Evolutionary conservation across 37 sponge, comb jelly and placozoan genomes (phyloP), one percentile per base, ranked within the genome.

Genomic region (Halichondria panicea): DNA sequence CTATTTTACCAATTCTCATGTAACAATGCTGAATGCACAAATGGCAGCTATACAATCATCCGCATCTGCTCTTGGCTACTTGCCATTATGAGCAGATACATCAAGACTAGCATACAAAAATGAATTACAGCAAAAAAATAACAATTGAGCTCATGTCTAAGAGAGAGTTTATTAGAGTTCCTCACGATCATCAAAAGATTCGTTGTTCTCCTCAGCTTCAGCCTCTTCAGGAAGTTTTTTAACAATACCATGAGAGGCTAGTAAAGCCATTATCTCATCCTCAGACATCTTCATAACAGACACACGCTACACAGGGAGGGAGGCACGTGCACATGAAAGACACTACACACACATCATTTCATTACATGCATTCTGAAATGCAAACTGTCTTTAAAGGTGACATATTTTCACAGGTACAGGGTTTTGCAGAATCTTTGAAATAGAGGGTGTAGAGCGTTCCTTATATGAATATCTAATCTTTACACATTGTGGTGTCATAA

Each of bases 251-350:
- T 77, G 61, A 1, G 71, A 76, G 28, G 38, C 38, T 9, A 84
- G 78, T 2, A 84, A 65, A 6, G 48, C 66, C 19, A 68, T 84
- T 43, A 84, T 84, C 66, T 84, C 85, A 9, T 77, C 72, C 25
- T 84, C 85, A 37, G 69, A 59, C 48, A 71, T 60, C 50, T 77
- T 61, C 22, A 77, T 56, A 56, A 84, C 78, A 2, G 72, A 46
- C 32, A 70, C 78, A 37, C 85, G 78, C 85, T 84, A 56, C 28
- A 30, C 2, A 27, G 15, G 43, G 30, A 22, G 18, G 11, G 42
- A n/a, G 35, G 36, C 6, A 7, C 1, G 7, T 4, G 21, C 50
- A 3, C 2, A 48, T 2, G 39, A 71, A 7, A 28, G 12, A 65
- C 9, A 15, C 15, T 11, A 48, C 52, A 11, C 11, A 48, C 52